phyloP scores from a whole-genome alignment of 2,888 invertebrate species.

The Acanthosepion pharaonis region DNA sequence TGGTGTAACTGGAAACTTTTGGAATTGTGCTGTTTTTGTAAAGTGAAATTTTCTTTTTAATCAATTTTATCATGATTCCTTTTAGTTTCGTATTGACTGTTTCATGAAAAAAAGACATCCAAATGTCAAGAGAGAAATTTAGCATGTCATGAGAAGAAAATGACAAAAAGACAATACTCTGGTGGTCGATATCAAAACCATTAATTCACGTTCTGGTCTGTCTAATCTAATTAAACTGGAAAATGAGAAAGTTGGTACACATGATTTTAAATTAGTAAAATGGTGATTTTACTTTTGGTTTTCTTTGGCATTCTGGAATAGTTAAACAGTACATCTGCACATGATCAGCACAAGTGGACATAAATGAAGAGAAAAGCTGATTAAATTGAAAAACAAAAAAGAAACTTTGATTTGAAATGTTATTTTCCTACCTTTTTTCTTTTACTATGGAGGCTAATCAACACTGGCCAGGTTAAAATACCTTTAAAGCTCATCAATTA shows the following conservation, averaged over 20 bases:
- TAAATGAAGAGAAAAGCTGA: not conserved
- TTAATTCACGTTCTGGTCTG: not conserved
- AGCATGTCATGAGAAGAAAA: not conserved
- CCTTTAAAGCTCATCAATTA: not conserved
- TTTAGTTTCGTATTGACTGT: not conserved
- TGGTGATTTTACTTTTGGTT: not conserved
- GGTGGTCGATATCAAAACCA: not conserved
- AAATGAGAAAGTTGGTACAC: conserved; percentile 1
- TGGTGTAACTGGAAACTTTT: not conserved
- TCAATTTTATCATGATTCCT: not conserved
- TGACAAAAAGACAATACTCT: not conserved
- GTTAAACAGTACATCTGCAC: not conserved
- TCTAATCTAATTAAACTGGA: conserved; percentile 14
- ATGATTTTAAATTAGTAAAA: conserved; percentile 18
- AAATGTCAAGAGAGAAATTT: not conserved
- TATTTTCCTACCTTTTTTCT: not conserved
- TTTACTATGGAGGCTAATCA: not conserved
- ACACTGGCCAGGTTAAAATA: not conserved
- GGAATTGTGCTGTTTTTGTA: not conserved
- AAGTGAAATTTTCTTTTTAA: not conserved
- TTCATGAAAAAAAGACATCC: not conserved
- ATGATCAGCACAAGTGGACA: not conserved
- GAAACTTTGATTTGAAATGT: not conserved
- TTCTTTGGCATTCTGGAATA: not conserved
- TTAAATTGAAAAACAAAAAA: not conserved